Evolutionary conservation across 2,888 invertebrate species (phyloP).

Genomic region (Chouioia cunea): DNA sequence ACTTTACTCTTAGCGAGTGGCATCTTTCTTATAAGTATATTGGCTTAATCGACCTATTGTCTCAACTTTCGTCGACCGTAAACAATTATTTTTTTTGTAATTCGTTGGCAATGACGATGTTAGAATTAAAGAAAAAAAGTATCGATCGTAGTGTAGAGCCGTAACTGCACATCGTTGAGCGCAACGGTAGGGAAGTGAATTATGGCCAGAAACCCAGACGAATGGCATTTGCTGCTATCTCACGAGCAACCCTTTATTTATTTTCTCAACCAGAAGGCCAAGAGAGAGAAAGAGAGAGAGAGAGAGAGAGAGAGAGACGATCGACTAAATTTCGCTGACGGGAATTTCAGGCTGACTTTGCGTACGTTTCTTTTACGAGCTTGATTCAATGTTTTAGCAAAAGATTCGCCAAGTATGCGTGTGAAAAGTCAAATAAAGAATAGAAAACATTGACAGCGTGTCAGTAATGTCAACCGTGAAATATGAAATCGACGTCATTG

Average conservation of each 20-base stretch:
- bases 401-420: not conserved
- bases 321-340: not conserved
- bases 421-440: too few species aligned
- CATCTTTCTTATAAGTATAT: conserved; percentile 29
- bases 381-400: not conserved
- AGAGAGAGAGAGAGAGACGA: too few species aligned
- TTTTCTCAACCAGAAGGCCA: conserved; percentile 11
- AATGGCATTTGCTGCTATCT: conserved; percentile 47
- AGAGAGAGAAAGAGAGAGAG: too few species aligned
- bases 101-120: not conserved
- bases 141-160: conserved; percentile 52
- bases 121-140: not conserved
- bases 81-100: not conserved
- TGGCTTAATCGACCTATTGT: conserved; percentile 37
- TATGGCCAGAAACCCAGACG: conserved; percentile 59
- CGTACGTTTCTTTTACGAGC: not conserved
- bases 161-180: conserved; percentile 51
- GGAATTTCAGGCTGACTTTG: not conserved
- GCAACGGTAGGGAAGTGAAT: conserved; percentile 65
- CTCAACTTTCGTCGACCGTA: not conserved
- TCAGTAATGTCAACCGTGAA: too few species aligned
- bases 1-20: conserved; percentile 52
- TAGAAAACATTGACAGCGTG: too few species aligned
- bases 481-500: too few species aligned
- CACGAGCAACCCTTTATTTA: conserved; percentile 36